phyloP scores from a whole-genome alignment of 2,113 vertebrate species.

The Apaloderma vittatum region DNA sequence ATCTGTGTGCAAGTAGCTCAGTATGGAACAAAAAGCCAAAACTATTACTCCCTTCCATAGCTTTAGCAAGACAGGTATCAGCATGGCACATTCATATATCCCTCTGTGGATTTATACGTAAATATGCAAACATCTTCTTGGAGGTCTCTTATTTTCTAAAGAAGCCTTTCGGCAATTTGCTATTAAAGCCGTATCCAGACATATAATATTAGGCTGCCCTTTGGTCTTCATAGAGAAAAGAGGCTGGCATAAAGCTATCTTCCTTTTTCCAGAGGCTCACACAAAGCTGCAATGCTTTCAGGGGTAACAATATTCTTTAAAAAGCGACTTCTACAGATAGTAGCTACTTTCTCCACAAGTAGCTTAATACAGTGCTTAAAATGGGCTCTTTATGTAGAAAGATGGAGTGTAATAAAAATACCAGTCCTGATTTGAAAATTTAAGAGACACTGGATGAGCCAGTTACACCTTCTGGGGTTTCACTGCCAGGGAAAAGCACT shows the following conservation, averaged over 20 bases:
- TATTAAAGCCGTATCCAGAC: constrained; percentile 6
- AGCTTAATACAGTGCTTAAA: constrained; percentile 35
- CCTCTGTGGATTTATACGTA: constrained; percentile 40
- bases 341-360: constrained; percentile 29
- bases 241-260: constrained; percentile 40
- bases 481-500: constrained; percentile 7
- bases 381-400: neutral
- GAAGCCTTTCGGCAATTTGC: constrained; percentile 39
- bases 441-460: neutral
- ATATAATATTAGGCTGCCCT: constrained; percentile 1
- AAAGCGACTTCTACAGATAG: neutral
- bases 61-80: constrained; percentile 46
- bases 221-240: constrained; percentile 27
- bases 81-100: constrained; percentile 10
- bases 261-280: constrained; percentile 24
- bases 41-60: neutral
- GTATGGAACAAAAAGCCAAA: neutral
- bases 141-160: constrained; percentile 47
- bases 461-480: constrained; percentile 16
- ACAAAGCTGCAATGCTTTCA: neutral
- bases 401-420: constrained; percentile 10
- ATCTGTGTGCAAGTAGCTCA: neutral
- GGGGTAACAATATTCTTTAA: constrained; percentile 9
- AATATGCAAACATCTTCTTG: constrained; percentile 46
- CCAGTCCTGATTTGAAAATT: constrained; percentile 21